Percentiles rank a stretch among this genome's conserved stretches.
phyloP scores from a whole-genome alignment of 1,140 invertebrate species.

The Cherax quadricarinatus region DNA sequence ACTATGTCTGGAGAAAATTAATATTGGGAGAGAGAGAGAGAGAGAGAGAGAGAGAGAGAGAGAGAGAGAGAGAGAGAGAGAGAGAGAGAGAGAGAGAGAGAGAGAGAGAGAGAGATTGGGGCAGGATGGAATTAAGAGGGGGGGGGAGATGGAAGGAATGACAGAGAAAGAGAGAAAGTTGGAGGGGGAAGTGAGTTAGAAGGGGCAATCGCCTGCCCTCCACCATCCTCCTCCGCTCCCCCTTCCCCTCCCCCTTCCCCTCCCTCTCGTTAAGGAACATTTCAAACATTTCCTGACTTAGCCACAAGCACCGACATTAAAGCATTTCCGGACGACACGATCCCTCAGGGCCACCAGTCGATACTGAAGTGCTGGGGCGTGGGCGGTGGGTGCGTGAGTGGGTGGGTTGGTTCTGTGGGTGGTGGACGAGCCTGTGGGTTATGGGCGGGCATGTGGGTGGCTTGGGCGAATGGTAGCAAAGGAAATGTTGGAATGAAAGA shows the following conservation, averaged over 20 bases:
- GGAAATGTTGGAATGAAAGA: background rate
- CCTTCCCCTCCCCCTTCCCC: background rate
- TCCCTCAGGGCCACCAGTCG: constrained; percentile 15
- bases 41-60: constrained; percentile 55
- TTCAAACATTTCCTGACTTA: constrained; percentile 33
- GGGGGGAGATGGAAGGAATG: background rate
- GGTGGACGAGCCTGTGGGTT: too few species aligned
- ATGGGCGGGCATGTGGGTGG: background rate
- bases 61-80: constrained; percentile 25
- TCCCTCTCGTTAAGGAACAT: constrained; percentile 20
- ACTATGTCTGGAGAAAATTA: too few species aligned
- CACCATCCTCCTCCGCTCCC: too few species aligned
- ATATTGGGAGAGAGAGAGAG: background rate
- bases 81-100: constrained; percentile 58
- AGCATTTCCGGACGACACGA: constrained; percentile 27
- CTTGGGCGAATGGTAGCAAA: background rate
- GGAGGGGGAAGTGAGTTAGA: background rate
- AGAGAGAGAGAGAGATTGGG: constrained; percentile 36
- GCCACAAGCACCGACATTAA: constrained; percentile 28
- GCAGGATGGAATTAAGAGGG: background rate
- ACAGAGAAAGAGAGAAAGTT: background rate
- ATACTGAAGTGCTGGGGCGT: constrained; percentile 4
- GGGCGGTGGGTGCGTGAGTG: background rate
- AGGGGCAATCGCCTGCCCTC: background rate
- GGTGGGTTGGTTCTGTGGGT: too few species aligned